Conservation (phyloP, 2,888 invertebrate genomes). For the Penaeus monodon region DNA sequence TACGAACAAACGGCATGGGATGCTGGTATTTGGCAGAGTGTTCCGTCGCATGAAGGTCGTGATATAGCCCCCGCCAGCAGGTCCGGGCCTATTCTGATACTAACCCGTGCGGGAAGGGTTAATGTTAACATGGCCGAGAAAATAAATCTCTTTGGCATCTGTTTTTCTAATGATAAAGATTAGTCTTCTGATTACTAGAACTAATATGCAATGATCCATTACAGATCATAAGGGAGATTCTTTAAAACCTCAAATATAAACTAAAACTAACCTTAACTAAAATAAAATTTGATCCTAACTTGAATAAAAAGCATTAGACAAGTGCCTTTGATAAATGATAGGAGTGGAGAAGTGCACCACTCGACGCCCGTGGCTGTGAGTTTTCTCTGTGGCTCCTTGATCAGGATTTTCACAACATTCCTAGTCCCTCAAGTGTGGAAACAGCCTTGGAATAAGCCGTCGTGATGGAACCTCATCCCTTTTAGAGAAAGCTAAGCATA, state of each 20-base stretch:
- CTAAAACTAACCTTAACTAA: no score
- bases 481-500: constrained; percentile 74
- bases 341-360: constrained; percentile 74
- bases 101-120: no score
- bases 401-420: constrained; percentile 72
- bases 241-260: no score
- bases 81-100: no score
- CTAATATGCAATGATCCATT: no score
- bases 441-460: constrained; percentile 73
- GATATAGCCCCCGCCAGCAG: no score
- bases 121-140: not conserved
- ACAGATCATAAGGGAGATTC: no score
- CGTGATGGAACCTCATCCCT: constrained; percentile 76
- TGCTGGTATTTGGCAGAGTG: no score
- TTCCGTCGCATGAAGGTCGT: no score
- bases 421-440: constrained; percentile 74
- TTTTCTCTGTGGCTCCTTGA: constrained; percentile 72
- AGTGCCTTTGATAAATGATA: constrained; percentile 76
- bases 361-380: constrained; percentile 77
- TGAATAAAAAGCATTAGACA: constrained; percentile 74
- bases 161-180: no score
- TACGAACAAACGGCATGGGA: no score
- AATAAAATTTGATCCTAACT: constrained; percentile 67
- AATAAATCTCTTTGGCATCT: not conserved
- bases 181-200: no score